These are phyloP conservation scores for Pavo muticus DNA, from an alignment of 2,113 vertebrate genomes.

Conservation along the genomic window DNA sequence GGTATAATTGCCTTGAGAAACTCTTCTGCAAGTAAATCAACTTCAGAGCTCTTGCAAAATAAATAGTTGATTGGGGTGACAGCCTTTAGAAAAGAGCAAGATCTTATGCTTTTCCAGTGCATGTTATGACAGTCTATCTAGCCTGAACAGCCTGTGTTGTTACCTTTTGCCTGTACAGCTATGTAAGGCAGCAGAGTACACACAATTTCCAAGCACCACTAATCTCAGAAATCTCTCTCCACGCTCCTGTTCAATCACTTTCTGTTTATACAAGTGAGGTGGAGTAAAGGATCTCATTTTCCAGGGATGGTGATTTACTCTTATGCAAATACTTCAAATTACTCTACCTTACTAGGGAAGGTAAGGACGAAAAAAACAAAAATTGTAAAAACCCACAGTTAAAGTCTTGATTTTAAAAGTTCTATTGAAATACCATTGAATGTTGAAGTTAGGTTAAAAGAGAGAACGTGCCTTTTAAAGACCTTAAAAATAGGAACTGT, in stretches of 20 bases:
- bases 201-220: background rate
- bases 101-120: background rate
- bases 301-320: background rate
- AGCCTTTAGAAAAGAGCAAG: background rate
- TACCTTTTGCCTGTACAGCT: background rate
- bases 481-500: background rate
- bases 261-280: background rate
- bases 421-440: background rate
- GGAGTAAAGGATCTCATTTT: background rate
- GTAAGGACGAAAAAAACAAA: background rate
- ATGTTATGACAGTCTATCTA: background rate
- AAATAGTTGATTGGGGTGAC: background rate
- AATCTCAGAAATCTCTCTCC: background rate
- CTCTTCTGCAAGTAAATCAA: background rate
- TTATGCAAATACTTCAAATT: background rate
- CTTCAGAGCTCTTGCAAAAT: background rate
- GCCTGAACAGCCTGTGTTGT: background rate
- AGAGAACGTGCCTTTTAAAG: background rate
- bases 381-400: background rate
- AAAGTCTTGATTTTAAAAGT: background rate
- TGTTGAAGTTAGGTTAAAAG: background rate
- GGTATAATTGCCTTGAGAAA: background rate
- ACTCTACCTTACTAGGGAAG: background rate
- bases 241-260: background rate
- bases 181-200: background rate